phyloP scores from a whole-genome alignment of 2,797 vertebrate genomes.

The Cynopterus sphinx region DNA sequence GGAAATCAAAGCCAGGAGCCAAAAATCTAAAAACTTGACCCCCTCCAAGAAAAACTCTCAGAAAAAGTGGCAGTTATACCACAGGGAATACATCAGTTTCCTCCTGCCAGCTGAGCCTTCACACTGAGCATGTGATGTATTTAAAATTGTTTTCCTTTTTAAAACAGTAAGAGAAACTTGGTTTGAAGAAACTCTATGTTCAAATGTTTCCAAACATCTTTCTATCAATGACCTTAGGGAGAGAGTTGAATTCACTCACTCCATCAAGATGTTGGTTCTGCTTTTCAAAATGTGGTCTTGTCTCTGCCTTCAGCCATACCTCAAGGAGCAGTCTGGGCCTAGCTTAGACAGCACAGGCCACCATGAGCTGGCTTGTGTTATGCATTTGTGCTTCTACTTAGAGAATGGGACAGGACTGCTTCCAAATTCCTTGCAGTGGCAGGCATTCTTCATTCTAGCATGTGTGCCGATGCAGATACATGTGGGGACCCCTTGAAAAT shows the following conservation, averaged over 20 bases:
- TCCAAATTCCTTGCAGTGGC: fast-evolving
- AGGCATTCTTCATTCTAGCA: not conserved
- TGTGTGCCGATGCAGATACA: fast-evolving
- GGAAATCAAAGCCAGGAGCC: not conserved
- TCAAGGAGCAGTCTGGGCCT: too few relatives aligned
- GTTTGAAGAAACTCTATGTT: not conserved
- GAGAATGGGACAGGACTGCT: not conserved
- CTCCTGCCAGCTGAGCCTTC: not conserved
- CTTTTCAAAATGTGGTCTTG: not conserved
- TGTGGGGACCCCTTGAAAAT: not conserved
- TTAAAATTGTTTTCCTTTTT: not conserved
- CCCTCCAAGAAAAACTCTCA: not conserved
- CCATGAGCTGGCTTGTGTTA: not conserved
- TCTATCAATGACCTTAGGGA: not conserved
- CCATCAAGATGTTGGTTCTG: too few relatives aligned
- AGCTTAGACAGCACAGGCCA: too few relatives aligned
- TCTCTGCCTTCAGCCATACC: not conserved
- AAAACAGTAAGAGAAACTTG: not conserved
- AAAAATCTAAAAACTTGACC: not conserved
- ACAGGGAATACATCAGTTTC: not conserved
- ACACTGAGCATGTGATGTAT: not conserved
- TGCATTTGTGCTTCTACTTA: not conserved
- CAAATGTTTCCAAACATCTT: not conserved
- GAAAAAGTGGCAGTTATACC: not conserved
- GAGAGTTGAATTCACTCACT: not conserved